phyloP scores from a whole-genome alignment of 2,113 vertebrate species.

The Nansenia antarctica region DNA sequence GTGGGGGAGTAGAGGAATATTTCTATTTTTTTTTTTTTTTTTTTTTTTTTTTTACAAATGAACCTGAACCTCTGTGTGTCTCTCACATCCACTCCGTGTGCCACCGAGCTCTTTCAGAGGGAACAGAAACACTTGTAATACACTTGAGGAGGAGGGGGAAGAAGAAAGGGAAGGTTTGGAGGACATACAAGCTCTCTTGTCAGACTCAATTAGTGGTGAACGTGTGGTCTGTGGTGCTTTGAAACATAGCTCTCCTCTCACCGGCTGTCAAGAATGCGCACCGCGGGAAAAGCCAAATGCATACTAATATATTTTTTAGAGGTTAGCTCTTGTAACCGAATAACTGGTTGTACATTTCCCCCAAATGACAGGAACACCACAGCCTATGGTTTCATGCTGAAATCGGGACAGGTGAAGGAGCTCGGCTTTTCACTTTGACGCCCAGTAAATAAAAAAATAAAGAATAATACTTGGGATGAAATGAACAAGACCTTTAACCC shows the following conservation, averaged over 20 bases:
- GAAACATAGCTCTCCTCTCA: constrained; percentile 21
- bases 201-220: constrained; percentile 45
- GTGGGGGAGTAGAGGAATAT: constrained; percentile 1
- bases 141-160: not conserved
- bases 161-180: constrained; percentile 8
- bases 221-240: constrained; percentile 21
- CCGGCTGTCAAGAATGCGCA: not conserved
- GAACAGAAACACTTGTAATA: not conserved
- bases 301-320: constrained; percentile 9
- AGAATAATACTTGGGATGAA: too few species aligned
- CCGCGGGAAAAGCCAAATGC: not conserved
- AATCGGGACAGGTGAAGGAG: too few species aligned
- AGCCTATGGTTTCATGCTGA: not conserved
- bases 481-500: not conserved
- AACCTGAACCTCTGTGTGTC: not conserved
- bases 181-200: constrained; percentile 19
- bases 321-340: constrained; percentile 37
- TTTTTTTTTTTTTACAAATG: too few species aligned
- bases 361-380: too few species aligned
- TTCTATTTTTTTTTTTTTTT: too few species aligned
- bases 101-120: not conserved
- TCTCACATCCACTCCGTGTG: not conserved
- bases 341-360: constrained; percentile 3
- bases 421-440: too few species aligned
- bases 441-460: too few species aligned